These are phyloP conservation scores for Vollenhovia emeryi DNA, from an alignment of 1,140 invertebrate species.

Conservation along the genomic window DNA sequence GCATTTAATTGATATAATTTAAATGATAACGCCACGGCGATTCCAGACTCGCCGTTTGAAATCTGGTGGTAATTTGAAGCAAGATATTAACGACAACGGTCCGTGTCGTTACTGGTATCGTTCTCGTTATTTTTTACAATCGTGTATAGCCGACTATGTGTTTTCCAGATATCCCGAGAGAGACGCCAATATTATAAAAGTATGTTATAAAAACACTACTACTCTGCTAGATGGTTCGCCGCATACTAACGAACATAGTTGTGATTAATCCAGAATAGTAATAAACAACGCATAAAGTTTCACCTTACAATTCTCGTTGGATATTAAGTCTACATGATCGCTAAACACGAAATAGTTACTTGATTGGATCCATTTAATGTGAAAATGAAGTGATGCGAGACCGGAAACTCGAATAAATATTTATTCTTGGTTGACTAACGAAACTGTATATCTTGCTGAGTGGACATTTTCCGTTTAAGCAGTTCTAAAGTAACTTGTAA, in stretches of 20 bases:
- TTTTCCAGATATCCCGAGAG: neutral
- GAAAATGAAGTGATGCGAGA: neutral
- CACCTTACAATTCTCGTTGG: neutral
- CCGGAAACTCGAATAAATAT: neutral
- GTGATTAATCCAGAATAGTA: neutral
- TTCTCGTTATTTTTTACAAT: constrained; percentile 12
- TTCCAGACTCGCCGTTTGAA: neutral
- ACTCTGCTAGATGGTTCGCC: neutral
- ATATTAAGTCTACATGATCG: neutral
- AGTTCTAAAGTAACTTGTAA: constrained; percentile 4
- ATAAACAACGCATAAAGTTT: constrained; percentile 29
- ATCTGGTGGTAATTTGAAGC: neutral
- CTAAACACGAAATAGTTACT: neutral
- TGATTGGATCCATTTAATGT: constrained; percentile 2
- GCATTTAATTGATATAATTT: neutral
- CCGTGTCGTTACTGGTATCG: neutral
- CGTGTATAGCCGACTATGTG: neutral
- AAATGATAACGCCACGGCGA: neutral
- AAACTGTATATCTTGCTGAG: neutral
- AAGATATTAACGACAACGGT: neutral
- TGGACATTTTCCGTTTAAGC: neutral
- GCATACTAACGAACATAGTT: neutral
- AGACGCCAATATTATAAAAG: neutral
- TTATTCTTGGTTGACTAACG: neutral
- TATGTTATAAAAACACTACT: neutral